A percentile compares a stretch with the other conserved stretches of the same genome.
These are phyloP conservation scores for Drosophila algonquin DNA, from an alignment of 2,888 invertebrate species.

Conservation along the genomic window DNA sequence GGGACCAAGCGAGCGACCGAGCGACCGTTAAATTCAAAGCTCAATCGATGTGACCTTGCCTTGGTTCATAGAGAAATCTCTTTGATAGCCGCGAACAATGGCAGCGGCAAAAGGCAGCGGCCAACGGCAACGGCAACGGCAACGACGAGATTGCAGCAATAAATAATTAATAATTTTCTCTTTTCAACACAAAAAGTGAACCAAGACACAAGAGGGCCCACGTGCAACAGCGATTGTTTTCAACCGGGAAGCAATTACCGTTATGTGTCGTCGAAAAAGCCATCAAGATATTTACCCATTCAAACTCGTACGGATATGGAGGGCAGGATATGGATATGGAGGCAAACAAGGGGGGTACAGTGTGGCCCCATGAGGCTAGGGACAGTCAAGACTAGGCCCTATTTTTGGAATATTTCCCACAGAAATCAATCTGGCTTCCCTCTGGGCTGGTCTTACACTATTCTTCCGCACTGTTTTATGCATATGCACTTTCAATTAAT, in stretches of 20 bases:
- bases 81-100: slow-evolving; percentile 49
- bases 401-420: neutral
- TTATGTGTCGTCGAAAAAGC: slow-evolving; percentile 75
- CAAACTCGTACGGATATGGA: slow-evolving; percentile 17
- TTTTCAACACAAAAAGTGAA: slow-evolving; percentile 34
- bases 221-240: slow-evolving; percentile 38
- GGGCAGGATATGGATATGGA: too few species aligned
- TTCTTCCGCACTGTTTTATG: slow-evolving; percentile 24
- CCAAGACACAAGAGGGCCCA: slow-evolving; percentile 4
- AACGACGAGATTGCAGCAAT: slow-evolving; percentile 37
- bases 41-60: slow-evolving; percentile 63
- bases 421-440: too few species aligned
- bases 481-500: slow-evolving; percentile 77
- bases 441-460: neutral
- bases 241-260: slow-evolving; percentile 75
- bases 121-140: neutral
- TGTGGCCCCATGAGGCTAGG: neutral
- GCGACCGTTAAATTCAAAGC: slow-evolving; percentile 29
- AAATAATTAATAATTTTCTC: slow-evolving; percentile 55
- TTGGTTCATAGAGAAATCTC: slow-evolving; percentile 52
- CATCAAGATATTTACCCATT: slow-evolving; percentile 57
- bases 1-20: neutral
- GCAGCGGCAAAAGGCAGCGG: slow-evolving; percentile 4
- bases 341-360: too few species aligned
- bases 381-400: too few species aligned